Percentiles rank a stretch among this genome's conserved stretches.
Conservation (phyloP, 2,113 vertebrate species). For the Platycercus adscitus region DNA sequence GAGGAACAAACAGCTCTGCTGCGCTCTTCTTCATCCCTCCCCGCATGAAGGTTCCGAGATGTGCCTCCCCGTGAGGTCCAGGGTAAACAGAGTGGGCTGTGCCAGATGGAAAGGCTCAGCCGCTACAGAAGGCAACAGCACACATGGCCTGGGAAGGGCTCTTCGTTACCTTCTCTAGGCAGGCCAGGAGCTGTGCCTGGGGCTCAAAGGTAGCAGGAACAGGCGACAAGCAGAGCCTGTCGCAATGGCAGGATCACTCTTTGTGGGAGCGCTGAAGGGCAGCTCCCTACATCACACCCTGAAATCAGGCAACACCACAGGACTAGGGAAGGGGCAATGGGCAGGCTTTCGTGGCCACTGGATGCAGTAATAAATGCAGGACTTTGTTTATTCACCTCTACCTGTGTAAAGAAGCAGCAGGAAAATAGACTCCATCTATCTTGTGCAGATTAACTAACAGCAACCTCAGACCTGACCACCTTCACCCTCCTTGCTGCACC, state of each 20-base stretch:
- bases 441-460: accelerated
- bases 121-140: accelerated
- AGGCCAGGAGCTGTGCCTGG: background rate
- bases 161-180: background rate
- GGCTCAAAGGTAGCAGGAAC: slow-evolving; percentile 21
- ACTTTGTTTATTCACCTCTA: background rate
- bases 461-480: accelerated
- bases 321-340: background rate
- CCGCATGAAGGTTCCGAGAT: background rate
- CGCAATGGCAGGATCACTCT: background rate
- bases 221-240: background rate
- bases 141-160: background rate
- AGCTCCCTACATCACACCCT: background rate
- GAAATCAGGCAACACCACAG: background rate
- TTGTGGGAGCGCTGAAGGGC: background rate
- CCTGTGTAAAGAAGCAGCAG: background rate
- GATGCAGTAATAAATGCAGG: background rate
- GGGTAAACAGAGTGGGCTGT: background rate
- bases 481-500: background rate
- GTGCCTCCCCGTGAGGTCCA: background rate
- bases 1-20: background rate
- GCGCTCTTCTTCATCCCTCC: background rate
- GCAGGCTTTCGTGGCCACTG: background rate
- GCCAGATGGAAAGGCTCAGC: background rate
- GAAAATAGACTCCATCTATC: accelerated